Base-by-base conservation (phyloP, 2,888 invertebrate genomes). In the Temnothorax unifasciatus region DNA sequence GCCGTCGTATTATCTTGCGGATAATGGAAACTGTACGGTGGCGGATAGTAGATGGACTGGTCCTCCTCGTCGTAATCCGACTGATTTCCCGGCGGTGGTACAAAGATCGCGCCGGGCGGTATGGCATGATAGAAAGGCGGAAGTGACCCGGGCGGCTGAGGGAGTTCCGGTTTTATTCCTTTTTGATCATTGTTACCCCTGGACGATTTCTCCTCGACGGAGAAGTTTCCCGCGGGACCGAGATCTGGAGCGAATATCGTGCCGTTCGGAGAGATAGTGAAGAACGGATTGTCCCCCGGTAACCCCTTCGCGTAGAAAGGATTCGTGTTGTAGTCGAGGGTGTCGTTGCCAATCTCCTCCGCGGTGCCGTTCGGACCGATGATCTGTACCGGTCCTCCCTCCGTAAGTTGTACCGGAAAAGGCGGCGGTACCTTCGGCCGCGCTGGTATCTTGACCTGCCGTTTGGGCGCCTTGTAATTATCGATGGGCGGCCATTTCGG, bases 11-110 rank as follows among this genome's bases (percentile, higher is more conserved):
- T 98, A 94, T 97, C 97, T 93, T 96, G 96, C 94, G 96, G 97
- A 95, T 97, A 98, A 90, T 97, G 97, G 96, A 98, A 98, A 95
- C 97, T 98, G 96, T 98, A 98, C 18, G 98, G 98, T 93, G 98
- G 98, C 92, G 98, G 98, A 96, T 98, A 98, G 93, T 98, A 98
- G 81, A 98, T 97, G 90, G 98, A 98, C 92, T 98, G 98, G 96
- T 98, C 98, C 95, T 98, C 98, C 96, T 98, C 98, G 95, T 97
- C 97, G 90, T 97, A 96, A 93, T 97, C 97, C 86, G 97, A 96
- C 91, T 96, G 96, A 95, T 97, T 97, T 87, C 95, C 95, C 6
- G 96, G 95, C 15, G 96, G 95, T 4, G 96, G 95, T 21, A 96
- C 95, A 61, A 96, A 95, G 6, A 95, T 96, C 2, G 96, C 95